Conservation (phyloP, 2,797 vertebrate genomes). For the Mus caroli region DNA sequence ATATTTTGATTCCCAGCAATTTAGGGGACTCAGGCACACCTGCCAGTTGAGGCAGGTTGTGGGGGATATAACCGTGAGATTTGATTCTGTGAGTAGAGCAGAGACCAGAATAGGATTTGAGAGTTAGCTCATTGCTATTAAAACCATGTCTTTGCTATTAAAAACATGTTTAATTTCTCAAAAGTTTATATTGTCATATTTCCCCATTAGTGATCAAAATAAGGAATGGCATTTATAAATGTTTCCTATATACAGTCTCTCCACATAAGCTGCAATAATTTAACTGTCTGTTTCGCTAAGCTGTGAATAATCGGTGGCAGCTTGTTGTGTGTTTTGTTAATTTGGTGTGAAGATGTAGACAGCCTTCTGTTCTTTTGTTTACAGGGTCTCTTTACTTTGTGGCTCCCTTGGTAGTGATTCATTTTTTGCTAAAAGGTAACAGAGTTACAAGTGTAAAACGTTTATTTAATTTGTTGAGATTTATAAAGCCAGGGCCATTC, state of each 20-base stretch:
- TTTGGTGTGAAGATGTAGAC: conserved; percentile 64
- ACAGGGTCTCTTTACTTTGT: conserved; percentile 58
- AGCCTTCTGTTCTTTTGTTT: conserved; percentile 75
- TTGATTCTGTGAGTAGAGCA: not conserved
- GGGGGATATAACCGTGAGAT: not conserved
- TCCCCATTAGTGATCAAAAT: conserved; percentile 59
- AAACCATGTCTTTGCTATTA: conserved; percentile 4
- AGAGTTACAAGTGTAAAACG: conserved; percentile 64
- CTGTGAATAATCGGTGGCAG: not conserved
- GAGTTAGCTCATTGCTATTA: not conserved
- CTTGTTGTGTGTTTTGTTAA: conserved; percentile 58
- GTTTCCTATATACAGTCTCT: not conserved
- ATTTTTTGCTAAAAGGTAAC: conserved; percentile 64
- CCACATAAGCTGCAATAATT: conserved; percentile 6
- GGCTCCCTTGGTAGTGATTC: conserved; percentile 58
- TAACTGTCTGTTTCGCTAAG: conserved; percentile 52
- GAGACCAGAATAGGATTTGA: not conserved
- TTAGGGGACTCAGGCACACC: not conserved
- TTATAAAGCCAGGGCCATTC: conserved; percentile 66
- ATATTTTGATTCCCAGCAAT: not conserved
- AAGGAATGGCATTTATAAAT: conserved; percentile 29
- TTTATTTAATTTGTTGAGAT: conserved; percentile 82
- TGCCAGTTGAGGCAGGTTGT: not conserved
- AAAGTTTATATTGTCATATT: conserved; percentile 51
- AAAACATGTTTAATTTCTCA: conserved; percentile 41